Conservation (phyloP, 2,888 invertebrate species). For the Vesta saturnalis region DNA sequence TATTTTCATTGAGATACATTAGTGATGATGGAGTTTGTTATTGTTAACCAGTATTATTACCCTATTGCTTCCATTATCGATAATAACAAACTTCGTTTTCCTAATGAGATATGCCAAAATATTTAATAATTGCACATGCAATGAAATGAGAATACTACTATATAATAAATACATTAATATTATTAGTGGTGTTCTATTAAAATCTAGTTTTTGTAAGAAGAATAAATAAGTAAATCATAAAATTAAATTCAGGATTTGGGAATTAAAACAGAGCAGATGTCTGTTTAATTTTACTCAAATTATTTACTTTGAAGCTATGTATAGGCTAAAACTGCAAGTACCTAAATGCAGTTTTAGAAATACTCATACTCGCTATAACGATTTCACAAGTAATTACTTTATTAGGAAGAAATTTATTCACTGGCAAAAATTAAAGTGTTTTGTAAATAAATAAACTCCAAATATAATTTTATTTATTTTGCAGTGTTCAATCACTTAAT, state of each 20-base stretch:
- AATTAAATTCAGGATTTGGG: not conserved
- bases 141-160: conserved; percentile 17
- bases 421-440: too few species aligned
- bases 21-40: conserved; percentile 17
- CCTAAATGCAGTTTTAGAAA: too few species aligned
- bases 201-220: conserved; percentile 16
- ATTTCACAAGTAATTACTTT: too few species aligned
- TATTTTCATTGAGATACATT: conserved; percentile 19
- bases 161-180: conserved; percentile 6
- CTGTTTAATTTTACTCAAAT: not conserved
- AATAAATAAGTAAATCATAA: not conserved
- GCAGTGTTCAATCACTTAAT: too few species aligned
- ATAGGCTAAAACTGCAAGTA: not conserved
- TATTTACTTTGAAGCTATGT: not conserved
- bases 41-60: conserved; percentile 24
- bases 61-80: conserved; percentile 26
- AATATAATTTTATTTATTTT: too few species aligned
- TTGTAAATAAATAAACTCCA: too few species aligned
- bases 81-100: conserved; percentile 17
- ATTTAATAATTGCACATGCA: conserved; percentile 15
- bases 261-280: not conserved
- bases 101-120: conserved; percentile 21
- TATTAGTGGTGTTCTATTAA: conserved; percentile 14
- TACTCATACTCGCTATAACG: too few species aligned
- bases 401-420: too few species aligned